Evolutionary conservation across 2,113 vertebrate species (phyloP).

Genomic region (Dromas ardeola): DNA sequence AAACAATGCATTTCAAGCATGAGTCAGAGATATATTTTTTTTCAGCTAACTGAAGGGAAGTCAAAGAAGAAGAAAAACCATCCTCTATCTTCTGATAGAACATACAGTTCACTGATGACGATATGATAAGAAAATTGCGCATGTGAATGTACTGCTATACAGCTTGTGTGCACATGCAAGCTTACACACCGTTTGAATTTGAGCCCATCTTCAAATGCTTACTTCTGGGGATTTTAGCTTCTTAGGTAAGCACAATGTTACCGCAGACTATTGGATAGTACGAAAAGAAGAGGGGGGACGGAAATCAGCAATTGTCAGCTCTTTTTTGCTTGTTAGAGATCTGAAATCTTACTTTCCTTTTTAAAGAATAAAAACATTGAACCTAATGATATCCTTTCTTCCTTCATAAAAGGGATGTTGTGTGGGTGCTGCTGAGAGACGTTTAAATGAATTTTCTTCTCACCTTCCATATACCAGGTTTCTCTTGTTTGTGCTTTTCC

Average conservation of each 20-base stretch:
- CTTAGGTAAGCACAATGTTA: background rate
- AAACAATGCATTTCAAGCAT: background rate
- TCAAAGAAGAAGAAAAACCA: background rate
- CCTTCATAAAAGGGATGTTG: background rate
- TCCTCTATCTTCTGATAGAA: background rate
- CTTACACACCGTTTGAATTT: background rate
- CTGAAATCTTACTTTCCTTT: background rate
- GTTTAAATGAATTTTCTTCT: background rate
- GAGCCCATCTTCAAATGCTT: background rate
- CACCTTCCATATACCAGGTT: rapidly evolving
- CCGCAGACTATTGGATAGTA: background rate
- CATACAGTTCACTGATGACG: background rate
- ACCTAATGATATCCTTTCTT: background rate
- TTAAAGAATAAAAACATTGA: background rate
- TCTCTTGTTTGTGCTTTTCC: background rate
- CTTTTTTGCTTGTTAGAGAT: background rate
- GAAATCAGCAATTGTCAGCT: background rate
- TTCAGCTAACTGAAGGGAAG: background rate
- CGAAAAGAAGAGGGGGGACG: background rate
- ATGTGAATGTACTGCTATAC: background rate
- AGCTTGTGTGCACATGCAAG: background rate
- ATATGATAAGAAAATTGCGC: background rate
- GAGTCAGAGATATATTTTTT: background rate
- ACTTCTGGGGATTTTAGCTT: background rate
- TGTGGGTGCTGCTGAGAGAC: background rate